Base-by-base conservation (phyloP, 2,797 vertebrate genomes). In the Silurus aristotelis region DNA sequence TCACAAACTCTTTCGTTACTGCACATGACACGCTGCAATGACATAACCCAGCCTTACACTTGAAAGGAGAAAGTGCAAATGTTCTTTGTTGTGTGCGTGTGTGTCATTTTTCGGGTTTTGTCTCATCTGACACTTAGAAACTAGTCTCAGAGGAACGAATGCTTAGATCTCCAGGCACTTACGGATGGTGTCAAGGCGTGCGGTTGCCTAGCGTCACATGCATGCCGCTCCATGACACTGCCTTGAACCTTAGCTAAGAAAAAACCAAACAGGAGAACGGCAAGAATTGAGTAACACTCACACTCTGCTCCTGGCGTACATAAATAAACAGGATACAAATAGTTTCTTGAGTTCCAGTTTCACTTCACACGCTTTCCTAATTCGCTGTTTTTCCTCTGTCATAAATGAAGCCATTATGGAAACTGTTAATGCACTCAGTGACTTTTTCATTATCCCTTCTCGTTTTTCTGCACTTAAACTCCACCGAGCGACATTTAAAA, bases 211-310 rank as follows among this genome's bases (percentile, higher is more conserved):
- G 78, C 84, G 85, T 90, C 86, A 87, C 67, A 76, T 7, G 13
- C 71, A 66, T 83, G 84, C 80, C 63, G 84, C 85, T 87, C 79
- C 10, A 76, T 89, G 89, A 90, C 89, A 84, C 86, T 82, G 87
- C 89, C 89, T 89, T 89, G 89, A 90, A 89, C 88, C 88, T 87
- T 46, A 68, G 83, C 82, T 84, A 72, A 83, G 87, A 88, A 85
- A 63, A 43, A 56, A 48, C 52, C 9, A 48, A 82, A 80, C 56
- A 46, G 43, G 55, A 55, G 61, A 80, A 80, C 19, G 70, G 80
- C 82, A 56, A 48, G 43, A 61, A 56, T 68, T 83, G 61, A 83
- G 78, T 89, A 80, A 83, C 79, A 67, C 46, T 67, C 46, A 9
- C 79, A 72, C 31, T 56, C 85, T 78, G 64, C 86, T 68, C 17